These are phyloP conservation scores for Nibea coibor DNA, from an alignment of 2,113 vertebrate species.

Conservation along the genomic window DNA sequence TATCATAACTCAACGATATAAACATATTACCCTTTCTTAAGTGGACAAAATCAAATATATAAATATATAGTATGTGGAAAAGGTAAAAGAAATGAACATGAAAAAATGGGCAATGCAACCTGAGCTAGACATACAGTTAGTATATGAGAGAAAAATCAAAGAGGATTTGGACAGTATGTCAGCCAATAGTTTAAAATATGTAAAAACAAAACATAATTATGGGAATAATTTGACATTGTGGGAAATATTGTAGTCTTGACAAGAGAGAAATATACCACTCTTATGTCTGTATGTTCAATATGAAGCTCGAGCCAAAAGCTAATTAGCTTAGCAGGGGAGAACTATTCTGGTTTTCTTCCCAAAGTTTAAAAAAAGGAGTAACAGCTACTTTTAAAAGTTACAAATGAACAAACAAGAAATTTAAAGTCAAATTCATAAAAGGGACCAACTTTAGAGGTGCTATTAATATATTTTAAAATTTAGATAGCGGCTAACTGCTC, in stretches of 20 bases:
- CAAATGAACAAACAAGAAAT: not conserved
- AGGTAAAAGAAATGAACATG: constrained; percentile 3
- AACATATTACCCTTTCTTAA: constrained; percentile 6
- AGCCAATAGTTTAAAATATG: not conserved
- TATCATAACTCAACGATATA: not conserved
- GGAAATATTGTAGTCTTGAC: not conserved
- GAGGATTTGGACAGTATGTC: not conserved
- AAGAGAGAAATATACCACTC: not conserved
- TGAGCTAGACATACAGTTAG: constrained; percentile 28
- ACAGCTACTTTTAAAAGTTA: not conserved
- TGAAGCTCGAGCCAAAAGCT: not conserved
- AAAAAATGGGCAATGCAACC: constrained; percentile 5
- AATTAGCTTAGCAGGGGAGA: not conserved
- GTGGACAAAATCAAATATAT: constrained; percentile 1
- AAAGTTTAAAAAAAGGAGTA: not conserved
- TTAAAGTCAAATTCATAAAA: not conserved
- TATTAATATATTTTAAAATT: not conserved
- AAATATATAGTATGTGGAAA: constrained; percentile 1
- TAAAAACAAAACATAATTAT: not conserved
- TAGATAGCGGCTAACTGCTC: not conserved
- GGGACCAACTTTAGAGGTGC: not conserved
- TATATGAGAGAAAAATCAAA: not conserved
- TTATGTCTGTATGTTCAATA: not conserved
- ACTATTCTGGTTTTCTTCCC: not conserved
- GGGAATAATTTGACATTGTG: not conserved